Conservation (phyloP, 2,113 vertebrate species). For the Callionymus lyra region DNA sequence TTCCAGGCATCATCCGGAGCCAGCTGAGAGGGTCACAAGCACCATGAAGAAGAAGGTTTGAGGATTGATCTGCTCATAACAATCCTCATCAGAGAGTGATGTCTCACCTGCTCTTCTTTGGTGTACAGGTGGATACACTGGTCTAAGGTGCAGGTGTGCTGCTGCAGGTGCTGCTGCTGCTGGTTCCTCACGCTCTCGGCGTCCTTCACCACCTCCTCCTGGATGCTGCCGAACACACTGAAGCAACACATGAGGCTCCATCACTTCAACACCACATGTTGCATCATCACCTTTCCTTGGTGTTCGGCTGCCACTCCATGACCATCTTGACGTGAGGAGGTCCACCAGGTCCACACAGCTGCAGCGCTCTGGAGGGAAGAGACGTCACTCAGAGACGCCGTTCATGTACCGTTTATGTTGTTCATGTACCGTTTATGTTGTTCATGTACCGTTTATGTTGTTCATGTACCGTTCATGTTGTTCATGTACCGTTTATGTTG, state of each 20-base stretch:
- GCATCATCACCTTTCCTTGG: conserved; percentile 63
- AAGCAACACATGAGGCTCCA: not conserved
- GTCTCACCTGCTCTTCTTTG: conserved; percentile 90
- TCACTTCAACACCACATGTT: not conserved
- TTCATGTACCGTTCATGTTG: no score
- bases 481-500: no score
- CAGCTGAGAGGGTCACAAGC: no score
- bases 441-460: no score
- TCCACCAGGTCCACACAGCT: conserved; percentile 69
- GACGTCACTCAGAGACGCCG: no score
- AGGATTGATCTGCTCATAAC: not conserved
- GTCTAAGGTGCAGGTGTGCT: conserved; percentile 84
- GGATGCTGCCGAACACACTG: conserved; percentile 85
- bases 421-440: no score
- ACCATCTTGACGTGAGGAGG: conserved; percentile 78
- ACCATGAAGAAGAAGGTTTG: no score
- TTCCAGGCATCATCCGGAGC: conserved; percentile 92
- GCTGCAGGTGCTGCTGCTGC: conserved; percentile 82
- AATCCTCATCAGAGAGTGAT: not conserved
- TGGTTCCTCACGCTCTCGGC: conserved; percentile 80
- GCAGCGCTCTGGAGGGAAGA: conserved; percentile 68
- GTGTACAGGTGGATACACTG: conserved; percentile 96
- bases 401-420: no score
- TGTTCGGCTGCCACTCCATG: conserved; percentile 77
- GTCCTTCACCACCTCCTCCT: conserved; percentile 84